Evolutionary conservation across 2,113 vertebrate species (phyloP), one percentile per base, ranked within the genome.

Genomic region (rabbit (Oryctolagus cuniculus)): DNA sequence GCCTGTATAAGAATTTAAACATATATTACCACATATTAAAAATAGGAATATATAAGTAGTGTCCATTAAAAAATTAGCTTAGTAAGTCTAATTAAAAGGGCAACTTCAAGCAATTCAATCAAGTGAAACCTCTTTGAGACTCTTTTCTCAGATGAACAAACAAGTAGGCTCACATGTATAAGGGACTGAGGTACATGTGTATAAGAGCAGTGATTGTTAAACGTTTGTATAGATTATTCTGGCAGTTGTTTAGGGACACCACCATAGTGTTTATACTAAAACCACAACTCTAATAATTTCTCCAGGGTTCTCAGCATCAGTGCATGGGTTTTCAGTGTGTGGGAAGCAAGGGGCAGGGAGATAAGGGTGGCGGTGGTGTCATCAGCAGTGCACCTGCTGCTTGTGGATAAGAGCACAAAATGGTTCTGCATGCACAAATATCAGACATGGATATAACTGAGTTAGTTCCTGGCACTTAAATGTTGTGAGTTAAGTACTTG

Each of bases 11-110:
- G 1, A 72, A 15, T 75, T 90, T 75, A 75, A 95, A 90, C 5
- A 74, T 84, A 66, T 55, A 81, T 88, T 90, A 38, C 72, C 15
- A 67, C 77, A 69, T 89, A 82, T 90, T 85, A 92, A 34, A 92
- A 75, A 73, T 44, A 83, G 29, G 67, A 85, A 85, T 7, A 85
- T 3, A 84, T 92, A 90, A 93, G 61, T 87, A 34, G 5, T 90
- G 55, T 44, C 44, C 44, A 44, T 44, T 44, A 91, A 84, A 88
- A 93, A 80, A 61, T 77, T 92, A 63, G 19, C 85, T 96, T 81
- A 63, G 16, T 88, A 81, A 79, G 31, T 16, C 64, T 89, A 90
- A 78, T 94, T 90, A 94, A 36, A 36, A 84, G 66, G 22, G 10
- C 0, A 6, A 69, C 25, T 84, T 95, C 11, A 90, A 25, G n/a